Evolutionary conservation across 2,797 vertebrate species (phyloP).

Genomic region (Falco concolor): DNA sequence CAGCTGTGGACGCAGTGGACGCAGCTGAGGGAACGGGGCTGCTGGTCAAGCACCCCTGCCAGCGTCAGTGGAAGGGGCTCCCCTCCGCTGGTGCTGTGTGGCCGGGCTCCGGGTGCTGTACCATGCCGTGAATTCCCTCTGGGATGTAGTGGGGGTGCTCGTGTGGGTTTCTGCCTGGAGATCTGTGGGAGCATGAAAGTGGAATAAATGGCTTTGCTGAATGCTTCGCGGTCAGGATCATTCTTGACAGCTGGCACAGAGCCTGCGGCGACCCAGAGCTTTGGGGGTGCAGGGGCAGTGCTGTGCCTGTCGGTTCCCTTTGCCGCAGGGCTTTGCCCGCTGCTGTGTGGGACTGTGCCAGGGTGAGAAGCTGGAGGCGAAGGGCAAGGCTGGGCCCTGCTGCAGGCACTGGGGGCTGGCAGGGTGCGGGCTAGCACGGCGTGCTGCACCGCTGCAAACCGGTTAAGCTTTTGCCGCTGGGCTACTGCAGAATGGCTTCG

Average conservation of each 20-base stretch:
- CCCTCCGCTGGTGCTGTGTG: fast-evolving
- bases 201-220: constrained; percentile 66
- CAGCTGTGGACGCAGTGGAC: background rate
- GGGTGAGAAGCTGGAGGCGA: background rate
- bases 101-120: fast-evolving
- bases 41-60: background rate
- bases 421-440: background rate
- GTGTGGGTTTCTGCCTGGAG: background rate
- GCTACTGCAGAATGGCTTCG: fast-evolving
- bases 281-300: too few relatives aligned
- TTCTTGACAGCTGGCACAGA: background rate
- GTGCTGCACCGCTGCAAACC: fast-evolving
- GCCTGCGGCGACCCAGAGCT: fast-evolving
- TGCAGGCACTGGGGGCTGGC: too few relatives aligned
- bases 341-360: background rate
- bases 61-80: background rate
- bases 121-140: background rate
- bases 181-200: constrained; percentile 42
- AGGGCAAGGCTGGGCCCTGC: background rate
- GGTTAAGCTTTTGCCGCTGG: background rate
- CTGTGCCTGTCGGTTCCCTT: fast-evolving
- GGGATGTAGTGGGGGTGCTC: background rate
- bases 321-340: background rate
- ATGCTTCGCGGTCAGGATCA: fast-evolving
- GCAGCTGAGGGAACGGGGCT: background rate